Conservation (phyloP, 2,888 invertebrate genomes). For the Hemicrepidius hirtus region DNA sequence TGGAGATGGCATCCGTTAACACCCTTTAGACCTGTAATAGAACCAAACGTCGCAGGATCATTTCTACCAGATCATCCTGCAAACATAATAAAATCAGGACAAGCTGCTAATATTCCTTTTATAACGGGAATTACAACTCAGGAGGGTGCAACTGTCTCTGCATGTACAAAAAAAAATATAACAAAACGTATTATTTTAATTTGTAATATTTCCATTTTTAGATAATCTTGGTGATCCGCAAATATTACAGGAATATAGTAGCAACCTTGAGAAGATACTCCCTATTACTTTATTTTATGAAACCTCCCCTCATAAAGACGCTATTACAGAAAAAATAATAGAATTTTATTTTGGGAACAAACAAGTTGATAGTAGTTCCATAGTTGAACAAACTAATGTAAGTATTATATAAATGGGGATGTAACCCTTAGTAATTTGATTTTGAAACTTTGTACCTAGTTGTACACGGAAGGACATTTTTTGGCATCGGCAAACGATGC, state of each 20-base stretch:
- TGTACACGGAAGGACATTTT: conserved; percentile 84
- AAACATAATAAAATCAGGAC: conserved; percentile 71
- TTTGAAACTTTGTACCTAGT: conserved; percentile 71
- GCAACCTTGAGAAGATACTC: no score
- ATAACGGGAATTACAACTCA: conserved; percentile 83
- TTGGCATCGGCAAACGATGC: conserved; percentile 78
- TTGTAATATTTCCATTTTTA: no score
- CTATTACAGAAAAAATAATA: conserved; percentile 67
- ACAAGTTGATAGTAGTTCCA: conserved; percentile 66
- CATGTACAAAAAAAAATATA: conserved; percentile 68
- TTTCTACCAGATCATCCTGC: conserved; percentile 81
- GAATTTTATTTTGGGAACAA: conserved; percentile 72
- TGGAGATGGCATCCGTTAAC: conserved; percentile 88
- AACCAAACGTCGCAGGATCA: conserved; percentile 80
- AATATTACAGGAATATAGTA: no score
- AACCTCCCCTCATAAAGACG: conserved; percentile 50
- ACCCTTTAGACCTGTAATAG: conserved; percentile 85
- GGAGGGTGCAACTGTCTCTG: conserved; percentile 82
- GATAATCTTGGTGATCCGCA: no score
- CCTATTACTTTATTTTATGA: no score
- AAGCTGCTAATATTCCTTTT: conserved; percentile 78
- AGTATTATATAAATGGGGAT: background rate
- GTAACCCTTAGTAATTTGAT: no score
- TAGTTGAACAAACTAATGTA: conserved; percentile 69
- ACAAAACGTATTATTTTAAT: no score